Percentiles rank a stretch among this genome's conserved stretches.
These are phyloP conservation scores for Gorsachius magnificus DNA, from an alignment of 2,797 vertebrate genomes.

Conservation along the genomic window DNA sequence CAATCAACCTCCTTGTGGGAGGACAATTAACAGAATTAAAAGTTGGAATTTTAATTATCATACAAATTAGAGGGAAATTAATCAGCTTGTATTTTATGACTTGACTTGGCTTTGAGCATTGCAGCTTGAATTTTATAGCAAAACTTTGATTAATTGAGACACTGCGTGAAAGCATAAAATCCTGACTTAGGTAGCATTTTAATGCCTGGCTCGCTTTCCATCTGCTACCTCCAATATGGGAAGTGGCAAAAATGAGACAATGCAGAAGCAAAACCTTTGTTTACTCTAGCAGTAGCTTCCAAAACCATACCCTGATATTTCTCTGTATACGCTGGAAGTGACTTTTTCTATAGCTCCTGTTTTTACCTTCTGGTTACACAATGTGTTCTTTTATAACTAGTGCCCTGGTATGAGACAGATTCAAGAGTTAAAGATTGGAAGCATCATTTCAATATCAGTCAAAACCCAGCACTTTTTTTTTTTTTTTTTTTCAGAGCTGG, in stretches of 20 bases:
- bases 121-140: slow-evolving; percentile 62
- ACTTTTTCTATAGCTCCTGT: not conserved
- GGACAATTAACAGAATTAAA: slow-evolving; percentile 78
- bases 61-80: slow-evolving; percentile 81
- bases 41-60: slow-evolving; percentile 82
- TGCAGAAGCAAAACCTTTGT: not conserved
- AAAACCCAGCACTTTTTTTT: not conserved
- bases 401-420: not conserved
- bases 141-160: slow-evolving; percentile 79
- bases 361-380: not conserved
- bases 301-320: not conserved
- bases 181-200: slow-evolving; percentile 46
- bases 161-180: slow-evolving; percentile 64
- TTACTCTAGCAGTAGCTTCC: not conserved
- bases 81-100: slow-evolving; percentile 74
- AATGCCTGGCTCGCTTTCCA: not conserved
- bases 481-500: not conserved
- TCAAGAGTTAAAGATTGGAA: not conserved
- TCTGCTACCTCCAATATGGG: not conserved
- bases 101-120: slow-evolving; percentile 61
- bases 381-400: not conserved
- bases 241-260: not conserved
- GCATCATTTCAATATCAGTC: not conserved
- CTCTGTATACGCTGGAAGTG: not conserved
- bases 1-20: slow-evolving; percentile 78